A percentile compares a stretch with the other conserved stretches of the same genome.
These are phyloP conservation scores for Emmelina monodactyla DNA, from an alignment of 2,888 invertebrate species.

Conservation along the genomic window DNA sequence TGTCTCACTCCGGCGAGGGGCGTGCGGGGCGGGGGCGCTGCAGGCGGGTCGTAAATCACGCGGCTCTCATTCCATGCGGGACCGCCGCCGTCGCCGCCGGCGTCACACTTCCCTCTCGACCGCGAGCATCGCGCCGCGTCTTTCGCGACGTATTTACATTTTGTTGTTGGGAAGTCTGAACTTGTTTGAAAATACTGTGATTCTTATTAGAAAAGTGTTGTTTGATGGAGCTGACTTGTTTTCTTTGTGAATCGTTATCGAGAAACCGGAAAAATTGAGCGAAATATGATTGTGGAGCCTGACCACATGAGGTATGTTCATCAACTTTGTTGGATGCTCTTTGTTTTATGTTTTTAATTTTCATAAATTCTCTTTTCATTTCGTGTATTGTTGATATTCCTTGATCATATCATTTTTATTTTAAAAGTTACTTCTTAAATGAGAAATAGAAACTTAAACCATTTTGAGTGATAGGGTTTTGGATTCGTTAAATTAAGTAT, in stretches of 20 bases:
- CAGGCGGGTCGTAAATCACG: slow-evolving; percentile 68
- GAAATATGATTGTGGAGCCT: slow-evolving; percentile 62
- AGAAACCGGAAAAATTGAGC: slow-evolving; percentile 51
- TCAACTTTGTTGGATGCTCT: neutral
- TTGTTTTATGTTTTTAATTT: too few relatives aligned
- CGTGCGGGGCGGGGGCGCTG: slow-evolving; percentile 59
- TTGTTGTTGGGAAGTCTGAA: slow-evolving; percentile 42
- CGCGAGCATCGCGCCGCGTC: slow-evolving; percentile 57
- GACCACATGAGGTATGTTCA: slow-evolving; percentile 60
- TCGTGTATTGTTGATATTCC: too few relatives aligned
- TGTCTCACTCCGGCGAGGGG: slow-evolving; percentile 42
- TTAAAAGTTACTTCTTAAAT: too few relatives aligned
- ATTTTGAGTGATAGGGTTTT: too few relatives aligned
- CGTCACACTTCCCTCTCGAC: slow-evolving; percentile 57
- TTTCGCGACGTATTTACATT: slow-evolving; percentile 62
- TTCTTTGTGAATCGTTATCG: slow-evolving; percentile 34
- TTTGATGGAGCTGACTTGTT: slow-evolving; percentile 50
- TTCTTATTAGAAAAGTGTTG: slow-evolving; percentile 36
- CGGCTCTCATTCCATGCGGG: slow-evolving; percentile 66
- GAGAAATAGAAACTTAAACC: too few relatives aligned
- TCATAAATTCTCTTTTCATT: too few relatives aligned
- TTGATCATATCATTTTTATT: too few relatives aligned
- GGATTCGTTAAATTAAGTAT: too few relatives aligned
- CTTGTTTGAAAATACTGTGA: slow-evolving; percentile 37
- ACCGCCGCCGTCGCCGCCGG: slow-evolving; percentile 62